Evolutionary conservation across 2,888 invertebrate species (phyloP).

Genomic region (Camponotus fellah): DNA sequence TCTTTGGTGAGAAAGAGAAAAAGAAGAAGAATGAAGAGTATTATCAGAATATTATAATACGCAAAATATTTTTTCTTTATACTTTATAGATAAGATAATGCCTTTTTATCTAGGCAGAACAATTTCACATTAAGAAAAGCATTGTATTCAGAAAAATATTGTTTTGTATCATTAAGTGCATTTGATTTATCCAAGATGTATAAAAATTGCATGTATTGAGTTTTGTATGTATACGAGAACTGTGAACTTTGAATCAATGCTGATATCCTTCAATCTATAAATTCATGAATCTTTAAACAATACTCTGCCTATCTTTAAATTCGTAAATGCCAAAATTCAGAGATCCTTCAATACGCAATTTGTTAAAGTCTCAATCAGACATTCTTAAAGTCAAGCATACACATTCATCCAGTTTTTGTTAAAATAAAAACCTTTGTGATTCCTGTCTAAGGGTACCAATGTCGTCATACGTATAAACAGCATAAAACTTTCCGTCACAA

Average conservation of each 20-base stretch:
- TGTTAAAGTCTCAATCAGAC: constrained; percentile 1
- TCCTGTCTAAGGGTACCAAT: constrained; percentile 48
- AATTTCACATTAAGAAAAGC: neutral
- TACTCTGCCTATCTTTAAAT: neutral
- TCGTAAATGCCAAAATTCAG: neutral
- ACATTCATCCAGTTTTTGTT: constrained; percentile 16
- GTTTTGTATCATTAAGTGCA: neutral
- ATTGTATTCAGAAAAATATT: neutral
- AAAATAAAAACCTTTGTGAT: neutral
- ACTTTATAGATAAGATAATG: constrained; percentile 25
- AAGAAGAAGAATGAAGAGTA: neutral
- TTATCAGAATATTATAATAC: constrained; percentile 12
- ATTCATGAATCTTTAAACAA: neutral
- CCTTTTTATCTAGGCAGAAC: neutral
- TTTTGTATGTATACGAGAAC: neutral
- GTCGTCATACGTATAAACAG: constrained; percentile 71
- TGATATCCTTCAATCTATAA: neutral
- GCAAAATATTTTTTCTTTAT: neutral
- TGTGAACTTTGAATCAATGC: neutral
- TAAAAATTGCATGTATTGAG: neutral
- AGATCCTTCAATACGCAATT: neutral
- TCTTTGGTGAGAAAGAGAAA: neutral
- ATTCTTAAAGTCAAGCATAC: neutral
- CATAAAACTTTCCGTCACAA: constrained; percentile 44
- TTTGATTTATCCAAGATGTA: neutral